Conservation (phyloP, 2,888 invertebrate species). For the Macroteleia sp. region DNA sequence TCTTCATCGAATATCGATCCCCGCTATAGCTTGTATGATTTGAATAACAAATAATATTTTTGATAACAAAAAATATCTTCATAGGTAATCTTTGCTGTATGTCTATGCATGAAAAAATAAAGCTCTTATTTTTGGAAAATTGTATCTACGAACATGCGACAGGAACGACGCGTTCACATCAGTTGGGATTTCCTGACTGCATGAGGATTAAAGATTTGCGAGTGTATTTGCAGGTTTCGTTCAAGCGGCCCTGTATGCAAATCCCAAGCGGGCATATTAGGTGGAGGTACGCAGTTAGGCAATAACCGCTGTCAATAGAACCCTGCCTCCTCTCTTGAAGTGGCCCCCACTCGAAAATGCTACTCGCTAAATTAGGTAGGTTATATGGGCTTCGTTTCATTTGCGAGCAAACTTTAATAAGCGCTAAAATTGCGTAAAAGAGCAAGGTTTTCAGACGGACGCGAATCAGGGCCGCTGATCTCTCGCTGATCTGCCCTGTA, state of each 20-base stretch:
- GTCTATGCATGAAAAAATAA: conserved; percentile 43
- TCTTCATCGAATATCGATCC: conserved; percentile 22
- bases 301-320: conserved; percentile 84
- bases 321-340: conserved; percentile 78
- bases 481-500: conserved; percentile 61
- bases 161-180: conserved; percentile 63
- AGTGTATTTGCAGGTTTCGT: conserved; percentile 81
- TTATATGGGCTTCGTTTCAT: conserved; percentile 84
- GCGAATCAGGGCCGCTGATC: conserved; percentile 68
- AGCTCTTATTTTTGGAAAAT: conserved; percentile 62
- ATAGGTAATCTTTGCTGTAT: conserved; percentile 39
- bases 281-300: conserved; percentile 84
- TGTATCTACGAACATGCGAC: conserved; percentile 62
- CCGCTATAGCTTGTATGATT: conserved; percentile 14
- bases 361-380: conserved; percentile 84
- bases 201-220: conserved; percentile 81
- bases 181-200: conserved; percentile 63
- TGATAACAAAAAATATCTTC: conserved; percentile 35
- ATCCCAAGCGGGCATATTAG: conserved; percentile 83
- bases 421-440: conserved; percentile 84
- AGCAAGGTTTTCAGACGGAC: conserved; percentile 84
- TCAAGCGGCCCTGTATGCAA: conserved; percentile 81
- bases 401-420: conserved; percentile 85
- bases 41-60: conserved; percentile 51
- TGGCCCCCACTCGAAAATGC: conserved; percentile 83